phyloP scores from a whole-genome alignment of 1,140 invertebrate species.

The Psix sp. region DNA sequence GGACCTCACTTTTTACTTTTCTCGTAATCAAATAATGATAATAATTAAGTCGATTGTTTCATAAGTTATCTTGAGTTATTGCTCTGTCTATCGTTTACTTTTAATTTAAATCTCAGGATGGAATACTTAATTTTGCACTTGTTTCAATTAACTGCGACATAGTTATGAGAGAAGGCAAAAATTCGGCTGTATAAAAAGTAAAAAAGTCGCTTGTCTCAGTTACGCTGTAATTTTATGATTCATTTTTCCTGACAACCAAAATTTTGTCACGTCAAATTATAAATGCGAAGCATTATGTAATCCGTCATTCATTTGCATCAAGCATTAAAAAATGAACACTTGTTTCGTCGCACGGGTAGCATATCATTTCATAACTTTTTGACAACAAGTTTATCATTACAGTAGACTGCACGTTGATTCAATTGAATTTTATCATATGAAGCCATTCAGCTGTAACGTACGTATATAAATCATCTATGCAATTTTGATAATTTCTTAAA shows the following conservation, averaged over 20 bases:
- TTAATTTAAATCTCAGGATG: too few relatives aligned
- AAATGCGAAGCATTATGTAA: slow-evolving; percentile 29
- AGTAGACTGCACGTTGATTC: slow-evolving; percentile 8
- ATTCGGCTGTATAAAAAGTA: too few relatives aligned
- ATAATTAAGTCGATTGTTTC: too few relatives aligned
- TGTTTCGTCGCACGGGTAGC: slow-evolving; percentile 33
- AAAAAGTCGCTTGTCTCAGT: too few relatives aligned
- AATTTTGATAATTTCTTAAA: too few relatives aligned
- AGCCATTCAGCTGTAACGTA: not conserved
- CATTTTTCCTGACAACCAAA: slow-evolving; percentile 2
- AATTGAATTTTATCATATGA: slow-evolving; percentile 4
- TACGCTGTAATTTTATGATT: slow-evolving; percentile 1
- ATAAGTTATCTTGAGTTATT: too few relatives aligned
- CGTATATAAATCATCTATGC: too few relatives aligned
- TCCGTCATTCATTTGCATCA: slow-evolving; percentile 43
- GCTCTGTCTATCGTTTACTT: too few relatives aligned
- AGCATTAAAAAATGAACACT: slow-evolving; percentile 35
- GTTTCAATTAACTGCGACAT: slow-evolving; percentile 14
- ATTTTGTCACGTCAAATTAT: slow-evolving; percentile 26
- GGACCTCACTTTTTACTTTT: too few relatives aligned
- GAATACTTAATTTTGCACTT: too few relatives aligned
- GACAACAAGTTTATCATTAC: slow-evolving; percentile 39
- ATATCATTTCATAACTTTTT: slow-evolving; percentile 49
- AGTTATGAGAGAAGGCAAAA: not conserved
- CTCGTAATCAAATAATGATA: too few relatives aligned